Base-by-base conservation (phyloP, 2,888 invertebrate species). In the Ommatoiulus sabulosus region DNA sequence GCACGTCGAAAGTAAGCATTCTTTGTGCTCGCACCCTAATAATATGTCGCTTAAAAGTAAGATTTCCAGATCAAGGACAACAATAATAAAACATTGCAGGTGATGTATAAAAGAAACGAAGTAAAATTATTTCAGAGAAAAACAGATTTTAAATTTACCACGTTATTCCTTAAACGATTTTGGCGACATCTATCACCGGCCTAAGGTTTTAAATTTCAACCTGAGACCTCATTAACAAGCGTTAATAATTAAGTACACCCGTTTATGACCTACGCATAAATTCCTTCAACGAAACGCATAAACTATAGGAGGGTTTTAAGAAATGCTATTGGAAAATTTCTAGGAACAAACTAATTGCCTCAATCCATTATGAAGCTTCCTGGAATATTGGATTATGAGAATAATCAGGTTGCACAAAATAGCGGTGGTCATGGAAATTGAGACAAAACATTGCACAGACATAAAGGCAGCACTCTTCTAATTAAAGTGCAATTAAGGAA, bases 381-480 rank as follows among this genome's bases (percentile, higher is more conserved):
- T 63, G 63, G 63, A 63, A 63, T 63, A 63, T 63, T 63, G 20
- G 63, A 63, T 63, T 63, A 63, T 63, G 63, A 63, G 20, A 63
- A 63, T 63, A 63, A 63, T 63, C 63, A 63, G 20, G 63, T 63
- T 63, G 63, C 63, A 20, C 20, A 63, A 63, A 63, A 63, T 20
- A 63, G 15, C 8, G 63, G 63, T 63, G 20, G 63, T 63, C 20
- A 63, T 20, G 63, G 63, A 63, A 63, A 63, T 63, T 63, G 63
- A 63, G 20, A 63, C 20, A 20, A 63, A 63, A 63, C 63, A 52
- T 35, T 35, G 52, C 10, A 17, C 52, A 52, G 52, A 10, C 52
- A 15, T 12, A 15, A 12, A 15, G 15, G 35, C 35, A 48, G 20
- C 20, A 20, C 20, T 63, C 15, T 63, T 20, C 15, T 63, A 63